Base-by-base conservation (phyloP, 2,797 vertebrate genomes). In the Acridotheres tristis region DNA sequence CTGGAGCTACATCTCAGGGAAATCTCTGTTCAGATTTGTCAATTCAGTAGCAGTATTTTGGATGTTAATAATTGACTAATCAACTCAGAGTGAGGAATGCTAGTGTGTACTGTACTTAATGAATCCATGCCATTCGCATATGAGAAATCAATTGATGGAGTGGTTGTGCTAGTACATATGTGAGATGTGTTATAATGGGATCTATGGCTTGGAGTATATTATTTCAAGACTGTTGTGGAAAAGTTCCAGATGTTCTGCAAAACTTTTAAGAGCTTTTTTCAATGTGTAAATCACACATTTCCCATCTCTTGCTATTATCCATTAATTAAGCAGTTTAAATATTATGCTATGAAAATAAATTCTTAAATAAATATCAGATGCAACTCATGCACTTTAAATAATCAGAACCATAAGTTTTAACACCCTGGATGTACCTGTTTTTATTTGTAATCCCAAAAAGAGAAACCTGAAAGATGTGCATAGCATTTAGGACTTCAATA, bases 211-310 rank as follows among this genome's bases (percentile, higher is more conserved):
- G 38, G 30, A 71, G 50, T 40, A 61, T 57, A 77, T 88, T 67
- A 61, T 74, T 91, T 88, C 58, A 89, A 89, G 68, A 91, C 58
- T 78, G 76, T 45, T 78, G 79, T 82, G 79, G 85, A 84, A 85
- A 97, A 86, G 42, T 91, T 96, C 90, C 94, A 97, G 94, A 95
- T 93, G 76, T 81, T 91, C 77, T 88, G n/a, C 4, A 75, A 96
- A 96, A 78, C 25, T 66, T 96, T 94, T 86, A 95, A 93, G 73
- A 96, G 68, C 58, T 75, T 91, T 84, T 91, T 96, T 90, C 38
- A 90, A 89, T 96, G 93, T 89, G 42, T 67, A 92, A 90, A 81
- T 94, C 66, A 93, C n/a, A 90, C 14, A 47, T 85, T 92, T 84
- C 67, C 67, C 30, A 89, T 95, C 72, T 95, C 91, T 81, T 94